Base-by-base conservation (phyloP, 2,113 vertebrate species). In the Sarotherodon lohbergeri region DNA sequence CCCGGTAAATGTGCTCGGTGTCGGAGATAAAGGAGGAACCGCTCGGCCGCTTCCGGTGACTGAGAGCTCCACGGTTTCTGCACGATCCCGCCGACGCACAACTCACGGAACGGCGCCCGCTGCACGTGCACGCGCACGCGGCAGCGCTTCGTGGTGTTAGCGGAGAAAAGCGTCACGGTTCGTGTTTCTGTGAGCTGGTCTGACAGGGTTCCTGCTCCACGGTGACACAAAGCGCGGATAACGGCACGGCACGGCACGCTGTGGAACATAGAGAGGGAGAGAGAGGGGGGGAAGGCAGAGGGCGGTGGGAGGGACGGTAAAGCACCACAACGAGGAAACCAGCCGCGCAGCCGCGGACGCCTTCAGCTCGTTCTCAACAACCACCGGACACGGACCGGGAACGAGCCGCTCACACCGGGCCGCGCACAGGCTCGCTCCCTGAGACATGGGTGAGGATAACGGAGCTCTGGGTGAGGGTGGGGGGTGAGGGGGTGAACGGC, bases 261-360 rank as follows among this genome's bases (percentile, higher is more conserved):
- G 32, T 36, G 32, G 32, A 66, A 66, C 6, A 66, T 10, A 61
- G 9, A 56, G 86, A 88, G 86, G 48, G 84, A 90, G 94, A 91
- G 91, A 94, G 94, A 95, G 95, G 95, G 93, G 95, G 95, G 94
- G 94, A 92, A 94, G 81, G 86, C 94, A 95, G 95, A 95, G 96
- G 95, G 95, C 91, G 95, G 57, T 6, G 94, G 95, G 80, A 13
- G 88, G 94, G 94, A 95, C 94, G 95, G 95, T 95, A 95, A 95
- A 96, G 95, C 93, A 95, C 94, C 95, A 96, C 95, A 96, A 96
- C 95, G 95, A 96, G 96, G 96, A 96, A 97, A 96, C 95, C 91
- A 90, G 90, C 94, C 39, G 95, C 92, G 59, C 90, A 95, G 89
- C 90, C 89, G 63, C 91, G 86, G 93, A 94, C 93, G 93, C 95